Conservation (phyloP, 1,140 invertebrate species). For the Drosophila lowei region DNA sequence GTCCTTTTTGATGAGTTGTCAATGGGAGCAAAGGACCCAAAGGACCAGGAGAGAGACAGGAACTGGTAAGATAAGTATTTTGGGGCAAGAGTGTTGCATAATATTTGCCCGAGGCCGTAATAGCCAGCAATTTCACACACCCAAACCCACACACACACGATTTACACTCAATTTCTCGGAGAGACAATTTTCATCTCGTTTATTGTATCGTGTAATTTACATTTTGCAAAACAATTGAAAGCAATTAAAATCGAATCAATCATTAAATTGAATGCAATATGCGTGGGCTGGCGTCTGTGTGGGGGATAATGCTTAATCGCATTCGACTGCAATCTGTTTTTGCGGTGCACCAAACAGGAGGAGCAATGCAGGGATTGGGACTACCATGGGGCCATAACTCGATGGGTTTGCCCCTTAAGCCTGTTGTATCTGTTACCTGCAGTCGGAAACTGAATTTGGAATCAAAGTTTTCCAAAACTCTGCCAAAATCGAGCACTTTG, state of each 20-base stretch:
- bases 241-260: slow-evolving; percentile 72
- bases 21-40: slow-evolving; percentile 42
- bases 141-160: not conserved
- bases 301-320: slow-evolving; percentile 36
- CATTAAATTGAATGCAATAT: slow-evolving; percentile 26
- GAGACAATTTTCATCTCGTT: slow-evolving; percentile 10
- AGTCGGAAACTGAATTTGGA: slow-evolving; percentile 30
- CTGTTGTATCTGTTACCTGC: too few species aligned
- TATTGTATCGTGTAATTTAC: slow-evolving; percentile 48
- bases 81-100: slow-evolving; percentile 75
- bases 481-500: slow-evolving; percentile 7
- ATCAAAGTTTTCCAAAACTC: slow-evolving; percentile 1
- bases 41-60: too few species aligned
- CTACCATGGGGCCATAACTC: too few species aligned
- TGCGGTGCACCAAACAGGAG: not conserved
- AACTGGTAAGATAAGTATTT: slow-evolving; percentile 31
- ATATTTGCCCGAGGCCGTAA: slow-evolving; percentile 63
- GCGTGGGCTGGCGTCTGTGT: not conserved
- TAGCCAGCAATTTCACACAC: slow-evolving; percentile 48
- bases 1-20: slow-evolving; percentile 70
- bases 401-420: too few species aligned
- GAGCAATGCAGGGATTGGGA: too few species aligned
- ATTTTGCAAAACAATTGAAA: slow-evolving; percentile 64
- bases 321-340: slow-evolving; percentile 51
- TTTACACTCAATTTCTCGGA: slow-evolving; percentile 42